Percentiles rank a stretch among this genome's conserved stretches.
These are phyloP conservation scores for Eulemur albifrons DNA, from an alignment of 2,797 vertebrate species.

Conservation along the genomic window DNA sequence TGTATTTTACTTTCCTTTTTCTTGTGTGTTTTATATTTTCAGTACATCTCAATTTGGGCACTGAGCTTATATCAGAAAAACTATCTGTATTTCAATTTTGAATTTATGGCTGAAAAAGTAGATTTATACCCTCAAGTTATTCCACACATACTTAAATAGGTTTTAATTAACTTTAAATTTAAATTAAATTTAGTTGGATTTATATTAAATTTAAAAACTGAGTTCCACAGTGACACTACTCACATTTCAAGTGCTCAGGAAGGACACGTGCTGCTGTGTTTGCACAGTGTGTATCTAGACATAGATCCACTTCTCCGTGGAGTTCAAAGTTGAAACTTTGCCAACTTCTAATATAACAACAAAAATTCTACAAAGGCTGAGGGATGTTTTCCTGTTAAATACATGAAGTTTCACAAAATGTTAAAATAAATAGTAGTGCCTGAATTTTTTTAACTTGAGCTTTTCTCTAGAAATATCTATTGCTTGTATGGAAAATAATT, in stretches of 20 bases:
- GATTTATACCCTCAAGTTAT: not conserved
- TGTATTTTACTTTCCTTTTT: not conserved
- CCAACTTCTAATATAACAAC: not conserved
- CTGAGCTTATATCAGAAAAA: constrained; percentile 28
- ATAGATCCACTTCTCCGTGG: not conserved
- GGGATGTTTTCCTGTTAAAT: not conserved
- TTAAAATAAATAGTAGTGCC: not conserved
- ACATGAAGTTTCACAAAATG: not conserved
- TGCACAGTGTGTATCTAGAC: not conserved
- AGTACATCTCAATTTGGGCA: not conserved
- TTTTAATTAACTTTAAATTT: constrained; percentile 31
- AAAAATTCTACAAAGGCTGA: not conserved
- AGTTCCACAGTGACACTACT: not conserved
- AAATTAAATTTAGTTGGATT: constrained; percentile 25
- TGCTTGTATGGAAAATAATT: not conserved
- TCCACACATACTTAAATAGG: not conserved
- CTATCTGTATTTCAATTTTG: constrained; percentile 2
- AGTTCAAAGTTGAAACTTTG: not conserved
- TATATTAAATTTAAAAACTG: not conserved
- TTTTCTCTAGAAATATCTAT: not conserved
- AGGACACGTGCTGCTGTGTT: not conserved
- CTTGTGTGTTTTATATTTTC: not conserved
- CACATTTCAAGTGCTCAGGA: not conserved
- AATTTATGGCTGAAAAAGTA: not conserved
- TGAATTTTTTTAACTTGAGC: not conserved